Evolutionary conservation across 2,888 invertebrate genomes (phyloP), one percentile per base, ranked within the genome.

Genomic region (Unio delphinus): DNA sequence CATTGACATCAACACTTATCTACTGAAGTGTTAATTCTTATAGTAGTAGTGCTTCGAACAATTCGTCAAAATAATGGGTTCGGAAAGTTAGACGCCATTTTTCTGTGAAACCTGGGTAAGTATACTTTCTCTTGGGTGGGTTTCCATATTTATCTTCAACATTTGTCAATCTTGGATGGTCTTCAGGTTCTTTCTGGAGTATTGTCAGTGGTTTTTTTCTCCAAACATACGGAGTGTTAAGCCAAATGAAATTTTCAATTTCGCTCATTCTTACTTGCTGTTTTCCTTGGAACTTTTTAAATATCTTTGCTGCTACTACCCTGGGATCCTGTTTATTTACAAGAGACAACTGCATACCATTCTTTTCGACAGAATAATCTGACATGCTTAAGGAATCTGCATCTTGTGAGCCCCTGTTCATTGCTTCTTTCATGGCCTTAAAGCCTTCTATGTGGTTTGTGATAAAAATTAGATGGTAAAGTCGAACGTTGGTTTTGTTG

Each of bases 361-460:
- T 62, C 8, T 54, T 18, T 4, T 62, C 23, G 8, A 69, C 54
- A 1, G 54, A 26, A 62, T 65, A 69, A 23, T 65, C 69, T 7
- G 65, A 65, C 69, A 69, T 65, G 7, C 20, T 45, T 26, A 69
- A 26, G 15, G 55, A 28, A 6, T 34, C 65, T 56, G 57, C 57
- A n/a, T n/a, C 15, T 54, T 69, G 69, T 3, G 61, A 30, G 8
- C 65, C 61, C 11, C 57, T 55, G 28, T 65, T 65, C 65, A 69
- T 65, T 11, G 69, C 28, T 61, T 65, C 65, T 20, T 69, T 69
- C 69, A 69, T 69, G 0, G 56, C 65, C 20, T 65, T 55, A 30
- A 69, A 8, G 34, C 65, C 65, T 57, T 26, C 26, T 0, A 61
- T 45, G 61, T 69, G 65, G 20, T 65, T 65, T 1, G 65, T 65